Base-by-base conservation (phyloP, 1,140 invertebrate species). In the Lasioglossum baleicum region DNA sequence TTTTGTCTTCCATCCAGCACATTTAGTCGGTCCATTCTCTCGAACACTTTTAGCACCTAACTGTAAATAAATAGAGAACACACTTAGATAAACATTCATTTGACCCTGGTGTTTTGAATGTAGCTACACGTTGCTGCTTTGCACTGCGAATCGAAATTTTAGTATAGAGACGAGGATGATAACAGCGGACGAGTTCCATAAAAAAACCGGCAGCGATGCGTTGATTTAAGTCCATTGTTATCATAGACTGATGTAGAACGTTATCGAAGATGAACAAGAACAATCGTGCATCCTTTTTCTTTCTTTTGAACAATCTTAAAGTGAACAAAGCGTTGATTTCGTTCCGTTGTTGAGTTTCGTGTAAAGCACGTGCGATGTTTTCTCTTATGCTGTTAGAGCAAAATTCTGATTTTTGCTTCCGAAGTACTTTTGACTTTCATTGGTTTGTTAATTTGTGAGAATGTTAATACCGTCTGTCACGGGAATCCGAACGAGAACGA, bases 401-500 rank as follows among this genome's bases (percentile, higher is more conserved):
- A 66, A 53, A 66, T 70, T 44, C 2, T 65, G 4, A 53, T 35
- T 65, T 56, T n/a, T 81, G 20, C 13, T 69, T 65, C 44, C 17
- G n/a, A 8, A n/a, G 7, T 58, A 58, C 22, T 42, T 35, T 20
- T 51, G 22, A 61, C 66, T 53, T 35, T 11, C 60, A 2, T 20
- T 35, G 51, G 4, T 56, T 48, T 82, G 79, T 79, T 73, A 87
- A 84, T 69, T 80, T 70, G 61, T 82, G 56, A 22, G 74, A 77
- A 80, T 83, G 82, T 89, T 82, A 92, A 74, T 93, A 93, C 89
- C 93, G 92, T 92, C 93, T 93, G 83, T 93, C 93, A 69, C 92
- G 92, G 68, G 93, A 93, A 66, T 93, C 92, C 66, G 93, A 93
- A 83, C 92, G 92, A 48, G 92, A 93, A 75, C 92, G 92, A 81